Evolutionary conservation across 1,140 invertebrate species (phyloP).

Genomic region (Hypothenemus hampei): DNA sequence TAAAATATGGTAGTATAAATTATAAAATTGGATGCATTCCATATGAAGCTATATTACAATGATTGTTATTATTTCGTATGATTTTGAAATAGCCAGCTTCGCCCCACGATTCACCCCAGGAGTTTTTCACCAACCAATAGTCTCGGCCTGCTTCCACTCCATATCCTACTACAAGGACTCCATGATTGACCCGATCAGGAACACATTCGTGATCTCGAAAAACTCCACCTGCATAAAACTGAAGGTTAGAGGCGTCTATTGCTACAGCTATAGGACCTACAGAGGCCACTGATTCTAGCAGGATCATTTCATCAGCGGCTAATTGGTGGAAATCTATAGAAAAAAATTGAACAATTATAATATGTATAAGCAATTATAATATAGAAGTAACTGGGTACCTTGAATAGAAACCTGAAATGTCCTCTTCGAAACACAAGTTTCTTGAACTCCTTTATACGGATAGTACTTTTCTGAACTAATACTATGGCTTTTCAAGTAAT

Average conservation of each 20-base stretch:
- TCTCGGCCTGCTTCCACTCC: slow-evolving; percentile 60
- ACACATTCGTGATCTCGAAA: slow-evolving; percentile 27
- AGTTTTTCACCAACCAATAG: slow-evolving; percentile 84
- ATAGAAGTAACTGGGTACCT: slow-evolving; percentile 42
- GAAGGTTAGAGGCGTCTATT: slow-evolving; percentile 75
- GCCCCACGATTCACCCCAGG: slow-evolving; percentile 81
- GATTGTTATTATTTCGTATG: slow-evolving; percentile 77
- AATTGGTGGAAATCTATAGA: slow-evolving; percentile 42
- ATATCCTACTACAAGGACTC: slow-evolving; percentile 81
- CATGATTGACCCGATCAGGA: slow-evolving; percentile 72
- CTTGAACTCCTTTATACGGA: slow-evolving; percentile 75
- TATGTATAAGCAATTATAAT: background rate
- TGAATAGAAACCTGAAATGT: slow-evolving; percentile 46
- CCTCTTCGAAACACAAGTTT: slow-evolving; percentile 56
- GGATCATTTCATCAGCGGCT: slow-evolving; percentile 64
- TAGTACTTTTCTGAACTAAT: slow-evolving; percentile 87
- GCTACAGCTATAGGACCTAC: slow-evolving; percentile 81
- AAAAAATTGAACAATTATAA: background rate
- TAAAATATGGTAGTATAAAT: background rate
- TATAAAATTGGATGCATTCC: slow-evolving; percentile 48
- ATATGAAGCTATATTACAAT: slow-evolving; percentile 70
- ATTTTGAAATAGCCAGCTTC: slow-evolving; percentile 85
- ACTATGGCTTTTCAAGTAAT: slow-evolving; percentile 83
- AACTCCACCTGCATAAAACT: slow-evolving; percentile 31
- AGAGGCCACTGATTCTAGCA: slow-evolving; percentile 71